Percentiles rank a stretch among this genome's conserved stretches.
Conservation (phyloP, 2,888 invertebrate species). For the Phasia obesa region DNA sequence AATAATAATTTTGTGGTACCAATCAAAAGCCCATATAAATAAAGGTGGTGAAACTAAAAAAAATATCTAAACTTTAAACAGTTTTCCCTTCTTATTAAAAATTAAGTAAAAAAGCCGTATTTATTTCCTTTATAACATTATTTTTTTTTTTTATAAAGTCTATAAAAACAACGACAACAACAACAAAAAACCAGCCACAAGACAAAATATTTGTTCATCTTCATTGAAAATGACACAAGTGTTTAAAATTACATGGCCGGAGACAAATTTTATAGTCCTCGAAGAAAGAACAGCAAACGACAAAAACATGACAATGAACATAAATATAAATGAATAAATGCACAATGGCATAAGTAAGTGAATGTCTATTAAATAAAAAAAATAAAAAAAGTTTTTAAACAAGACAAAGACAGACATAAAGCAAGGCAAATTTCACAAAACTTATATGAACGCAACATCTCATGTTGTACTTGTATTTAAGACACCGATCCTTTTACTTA, state of each 20-base stretch:
- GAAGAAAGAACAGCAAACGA: slow-evolving; percentile 51
- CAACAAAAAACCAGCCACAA: slow-evolving; percentile 60
- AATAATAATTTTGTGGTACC: no score
- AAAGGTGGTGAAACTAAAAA: no score
- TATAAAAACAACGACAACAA: no score
- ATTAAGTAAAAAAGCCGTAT: not conserved
- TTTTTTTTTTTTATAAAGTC: no score
- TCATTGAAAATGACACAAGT: slow-evolving; percentile 79
- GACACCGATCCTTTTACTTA: not conserved
- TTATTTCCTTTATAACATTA: not conserved
- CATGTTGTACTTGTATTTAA: slow-evolving; percentile 17
- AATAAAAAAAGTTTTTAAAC: slow-evolving; percentile 28
- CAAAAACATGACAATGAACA: slow-evolving; percentile 50
- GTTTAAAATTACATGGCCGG: slow-evolving; percentile 80
- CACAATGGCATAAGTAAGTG: slow-evolving; percentile 1
- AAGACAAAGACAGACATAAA: slow-evolving; percentile 16
- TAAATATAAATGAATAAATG: slow-evolving; percentile 42
- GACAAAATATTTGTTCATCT: slow-evolving; percentile 40
- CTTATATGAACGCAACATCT: slow-evolving; percentile 31
- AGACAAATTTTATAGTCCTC: slow-evolving; percentile 64
- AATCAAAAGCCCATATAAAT: no score
- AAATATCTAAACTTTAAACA: no score
- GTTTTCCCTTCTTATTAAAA: no score
- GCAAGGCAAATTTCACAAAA: slow-evolving; percentile 17
- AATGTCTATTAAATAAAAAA: not conserved